Percentiles rank a stretch among this genome's conserved stretches.
Conservation (phyloP, 2,113 vertebrate genomes). For the Trachemys scripta region DNA sequence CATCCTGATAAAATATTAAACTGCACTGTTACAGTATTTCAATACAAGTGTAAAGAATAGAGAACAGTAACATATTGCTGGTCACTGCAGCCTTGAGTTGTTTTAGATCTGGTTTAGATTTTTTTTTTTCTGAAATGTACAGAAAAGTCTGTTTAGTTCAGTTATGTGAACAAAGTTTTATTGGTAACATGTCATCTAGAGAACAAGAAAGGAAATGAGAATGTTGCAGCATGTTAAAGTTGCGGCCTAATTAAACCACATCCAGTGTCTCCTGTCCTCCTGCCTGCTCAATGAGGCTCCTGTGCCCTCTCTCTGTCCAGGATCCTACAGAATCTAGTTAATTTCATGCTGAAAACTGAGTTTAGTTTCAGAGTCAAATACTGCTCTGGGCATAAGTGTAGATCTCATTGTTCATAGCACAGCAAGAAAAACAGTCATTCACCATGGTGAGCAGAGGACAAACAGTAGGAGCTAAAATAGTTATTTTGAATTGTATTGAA, state of each 20-base stretch:
- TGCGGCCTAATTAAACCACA: neutral
- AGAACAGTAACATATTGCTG: neutral
- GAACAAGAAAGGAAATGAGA: neutral
- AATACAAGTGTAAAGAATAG: neutral
- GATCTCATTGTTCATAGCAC: conserved; percentile 61
- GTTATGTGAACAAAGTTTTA: neutral
- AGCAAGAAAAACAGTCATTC: conserved; percentile 26
- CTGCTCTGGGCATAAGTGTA: conserved; percentile 44
- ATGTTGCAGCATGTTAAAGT: neutral
- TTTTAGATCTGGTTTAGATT: neutral
- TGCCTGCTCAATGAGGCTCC: conserved; percentile 13
- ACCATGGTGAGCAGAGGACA: conserved; percentile 36
- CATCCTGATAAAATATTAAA: neutral
- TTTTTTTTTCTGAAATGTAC: neutral
- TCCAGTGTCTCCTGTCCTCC: neutral
- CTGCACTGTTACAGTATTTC: neutral
- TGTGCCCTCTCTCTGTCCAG: neutral
- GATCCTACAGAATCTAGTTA: conserved; percentile 11
- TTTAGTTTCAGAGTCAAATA: conserved; percentile 11
- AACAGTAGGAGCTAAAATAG: conserved; percentile 26
- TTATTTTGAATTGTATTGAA: conserved; percentile 53
- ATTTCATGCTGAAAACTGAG: conserved; percentile 43
- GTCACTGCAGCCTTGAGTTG: neutral
- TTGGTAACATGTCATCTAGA: neutral
- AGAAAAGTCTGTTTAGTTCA: neutral